These are phyloP conservation scores for Zophobas atratus DNA, from an alignment of 1,140 invertebrate genomes.

Conservation along the genomic window DNA sequence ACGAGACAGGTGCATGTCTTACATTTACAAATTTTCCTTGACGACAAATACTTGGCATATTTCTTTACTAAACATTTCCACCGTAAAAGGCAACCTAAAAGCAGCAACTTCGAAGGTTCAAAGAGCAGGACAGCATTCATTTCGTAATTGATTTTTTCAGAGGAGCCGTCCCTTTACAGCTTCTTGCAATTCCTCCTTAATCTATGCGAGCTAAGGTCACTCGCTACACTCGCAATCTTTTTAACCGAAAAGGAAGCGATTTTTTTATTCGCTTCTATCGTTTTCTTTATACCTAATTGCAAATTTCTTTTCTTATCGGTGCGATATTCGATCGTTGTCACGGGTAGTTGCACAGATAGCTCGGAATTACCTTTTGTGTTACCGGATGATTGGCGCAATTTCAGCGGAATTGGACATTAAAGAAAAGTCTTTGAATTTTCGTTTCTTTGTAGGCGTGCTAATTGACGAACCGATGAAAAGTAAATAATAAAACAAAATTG, in stretches of 20 bases:
- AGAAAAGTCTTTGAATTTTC: background rate
- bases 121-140: background rate
- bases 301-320: background rate
- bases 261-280: no score
- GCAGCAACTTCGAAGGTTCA: background rate
- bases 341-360: background rate
- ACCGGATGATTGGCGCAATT: background rate
- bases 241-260: no score
- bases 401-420: background rate
- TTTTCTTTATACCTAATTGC: background rate
- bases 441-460: background rate
- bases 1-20: no score
- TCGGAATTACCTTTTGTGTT: background rate
- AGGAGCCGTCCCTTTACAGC: background rate
- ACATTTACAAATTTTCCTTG: no score
- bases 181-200: background rate
- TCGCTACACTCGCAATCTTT: no score
- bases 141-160: background rate
- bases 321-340: background rate
- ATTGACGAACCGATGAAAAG: background rate
- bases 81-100: no score
- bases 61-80: background rate
- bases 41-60: no score
- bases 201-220: background rate
- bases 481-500: no score